Evolutionary conservation across 2,888 invertebrate genomes (phyloP).

Genomic region (Phania funesta): DNA sequence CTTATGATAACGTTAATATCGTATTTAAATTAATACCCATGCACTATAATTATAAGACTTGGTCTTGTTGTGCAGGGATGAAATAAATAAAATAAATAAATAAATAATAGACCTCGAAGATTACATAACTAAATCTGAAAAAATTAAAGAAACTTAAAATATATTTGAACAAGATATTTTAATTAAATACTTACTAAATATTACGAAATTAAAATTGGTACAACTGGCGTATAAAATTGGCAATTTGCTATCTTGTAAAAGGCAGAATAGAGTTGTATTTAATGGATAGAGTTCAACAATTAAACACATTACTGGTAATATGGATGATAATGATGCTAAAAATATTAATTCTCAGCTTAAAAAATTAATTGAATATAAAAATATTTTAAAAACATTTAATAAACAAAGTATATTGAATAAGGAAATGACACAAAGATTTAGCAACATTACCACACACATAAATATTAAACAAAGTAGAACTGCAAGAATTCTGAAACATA

Average conservation of each 20-base stretch:
- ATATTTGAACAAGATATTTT: neutral
- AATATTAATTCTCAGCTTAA: conserved; percentile 15
- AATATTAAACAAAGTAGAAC: conserved; percentile 24
- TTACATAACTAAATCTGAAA: neutral
- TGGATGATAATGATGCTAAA: conserved; percentile 20
- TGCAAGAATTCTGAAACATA: neutral
- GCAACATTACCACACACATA: conserved; percentile 32
- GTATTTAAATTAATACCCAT: too few relatives aligned
- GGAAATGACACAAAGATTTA: conserved; percentile 42
- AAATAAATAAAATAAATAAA: too few relatives aligned
- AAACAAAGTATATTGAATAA: conserved; percentile 6
- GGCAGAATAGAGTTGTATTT: conserved; percentile 8
- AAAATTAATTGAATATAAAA: neutral
- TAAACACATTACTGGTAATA: conserved; percentile 27
- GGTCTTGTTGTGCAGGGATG: too few relatives aligned
- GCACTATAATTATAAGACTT: too few relatives aligned
- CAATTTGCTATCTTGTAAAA: conserved; percentile 8
- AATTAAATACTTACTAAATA: neutral
- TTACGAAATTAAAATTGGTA: conserved; percentile 15
- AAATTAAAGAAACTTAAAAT: conserved; percentile 2
- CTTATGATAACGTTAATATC: too few relatives aligned
- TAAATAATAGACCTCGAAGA: conserved; percentile 6
- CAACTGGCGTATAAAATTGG: conserved; percentile 3
- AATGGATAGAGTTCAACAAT: conserved; percentile 22
- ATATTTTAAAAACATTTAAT: neutral